Evolutionary conservation across 2,113 vertebrate genomes (phyloP).

Genomic region (Cyphomyrus plagiostoma): DNA sequence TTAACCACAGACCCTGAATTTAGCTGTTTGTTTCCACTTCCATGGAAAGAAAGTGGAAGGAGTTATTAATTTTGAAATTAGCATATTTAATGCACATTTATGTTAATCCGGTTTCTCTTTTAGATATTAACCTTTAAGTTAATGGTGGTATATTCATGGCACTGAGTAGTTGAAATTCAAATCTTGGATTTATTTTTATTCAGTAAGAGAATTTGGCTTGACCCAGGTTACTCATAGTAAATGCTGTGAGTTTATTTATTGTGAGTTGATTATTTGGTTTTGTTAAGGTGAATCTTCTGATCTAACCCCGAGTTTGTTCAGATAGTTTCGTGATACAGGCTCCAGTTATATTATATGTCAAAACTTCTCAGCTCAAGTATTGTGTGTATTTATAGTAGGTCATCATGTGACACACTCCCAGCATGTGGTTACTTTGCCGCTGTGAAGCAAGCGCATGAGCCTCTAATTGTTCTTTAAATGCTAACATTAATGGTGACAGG

Average conservation of each 20-base stretch:
- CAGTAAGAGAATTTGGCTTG: not conserved
- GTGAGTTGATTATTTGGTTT: not conserved
- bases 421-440: not conserved
- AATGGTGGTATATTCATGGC: not conserved
- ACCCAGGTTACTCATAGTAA: not conserved
- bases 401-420: not conserved
- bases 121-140: not conserved
- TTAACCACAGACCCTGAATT: not conserved
- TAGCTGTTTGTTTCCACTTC: no score
- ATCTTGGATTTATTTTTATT: not conserved
- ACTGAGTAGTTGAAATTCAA: no score
- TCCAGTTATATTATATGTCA: not conserved
- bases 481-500: not conserved
- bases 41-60: not conserved
- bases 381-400: not conserved
- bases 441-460: not conserved
- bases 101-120: not conserved
- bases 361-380: not conserved
- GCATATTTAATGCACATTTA: not conserved
- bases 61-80: not conserved
- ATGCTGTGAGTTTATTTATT: not conserved
- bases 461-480: not conserved
- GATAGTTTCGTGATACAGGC: not conserved
- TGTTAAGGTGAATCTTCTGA: not conserved
- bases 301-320: not conserved